Conservation (phyloP, 1,140 invertebrate genomes). For the Acromyrmex charruanus region DNA sequence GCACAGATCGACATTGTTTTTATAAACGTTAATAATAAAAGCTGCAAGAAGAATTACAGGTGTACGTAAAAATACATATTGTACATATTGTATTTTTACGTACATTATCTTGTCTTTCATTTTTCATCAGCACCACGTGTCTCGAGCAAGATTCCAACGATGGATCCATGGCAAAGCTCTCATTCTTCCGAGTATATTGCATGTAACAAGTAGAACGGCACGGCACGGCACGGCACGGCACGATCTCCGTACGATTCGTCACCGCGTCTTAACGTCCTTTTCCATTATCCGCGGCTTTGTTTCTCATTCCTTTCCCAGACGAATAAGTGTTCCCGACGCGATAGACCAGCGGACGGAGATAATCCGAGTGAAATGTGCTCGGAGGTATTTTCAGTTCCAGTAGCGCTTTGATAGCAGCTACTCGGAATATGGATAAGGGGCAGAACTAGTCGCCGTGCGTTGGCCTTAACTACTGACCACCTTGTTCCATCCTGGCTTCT, state of each 20-base stretch:
- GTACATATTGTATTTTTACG: not conserved
- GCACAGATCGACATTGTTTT: not conserved
- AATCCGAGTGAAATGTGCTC: slow-evolving; percentile 57
- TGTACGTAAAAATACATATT: too few relatives aligned
- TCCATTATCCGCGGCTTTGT: slow-evolving; percentile 37
- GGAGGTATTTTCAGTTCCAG: slow-evolving; percentile 61
- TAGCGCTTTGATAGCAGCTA: slow-evolving; percentile 62
- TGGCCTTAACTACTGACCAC: slow-evolving; percentile 59
- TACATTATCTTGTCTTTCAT: not conserved
- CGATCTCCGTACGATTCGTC: slow-evolving; percentile 34
- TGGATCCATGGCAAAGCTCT: not conserved
- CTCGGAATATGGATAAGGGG: slow-evolving; percentile 40
- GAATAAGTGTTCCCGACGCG: slow-evolving; percentile 41
- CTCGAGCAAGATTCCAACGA: not conserved
- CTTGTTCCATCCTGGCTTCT: slow-evolving; percentile 37
- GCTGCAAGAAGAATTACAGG: not conserved
- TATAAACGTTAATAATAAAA: slow-evolving; percentile 25
- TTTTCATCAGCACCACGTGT: not conserved
- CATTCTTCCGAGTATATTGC: not conserved
- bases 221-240: not conserved
- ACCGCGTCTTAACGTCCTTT: slow-evolving; percentile 25
- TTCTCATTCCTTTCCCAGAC: slow-evolving; percentile 25
- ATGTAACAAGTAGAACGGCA: slow-evolving; percentile 6
- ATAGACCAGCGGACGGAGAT: slow-evolving; percentile 62
- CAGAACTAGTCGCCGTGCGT: slow-evolving; percentile 44